Conservation (phyloP, 2,113 vertebrate species). For the Tachycineta bicolor region DNA sequence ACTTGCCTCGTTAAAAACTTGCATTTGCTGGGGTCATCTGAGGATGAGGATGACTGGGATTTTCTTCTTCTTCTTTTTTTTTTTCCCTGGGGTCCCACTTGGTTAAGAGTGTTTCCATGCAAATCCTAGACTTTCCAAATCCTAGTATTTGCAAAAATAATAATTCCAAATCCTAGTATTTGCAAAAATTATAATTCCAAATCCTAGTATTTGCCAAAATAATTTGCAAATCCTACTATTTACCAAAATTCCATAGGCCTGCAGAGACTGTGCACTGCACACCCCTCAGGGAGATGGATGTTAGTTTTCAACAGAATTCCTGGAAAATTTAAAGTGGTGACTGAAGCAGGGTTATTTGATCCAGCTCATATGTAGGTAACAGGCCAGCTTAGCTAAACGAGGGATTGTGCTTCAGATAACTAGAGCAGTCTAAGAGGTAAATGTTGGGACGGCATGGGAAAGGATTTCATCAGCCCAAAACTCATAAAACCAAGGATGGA, state of each 20-base stretch:
- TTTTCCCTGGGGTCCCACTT: neutral
- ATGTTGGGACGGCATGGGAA: neutral
- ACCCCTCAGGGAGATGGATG: neutral
- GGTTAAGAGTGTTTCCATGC: neutral
- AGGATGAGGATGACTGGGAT: neutral
- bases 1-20: neutral
- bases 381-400: neutral
- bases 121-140: neutral
- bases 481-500: constrained; percentile 8
- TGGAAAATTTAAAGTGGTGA: constrained; percentile 28
- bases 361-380: neutral
- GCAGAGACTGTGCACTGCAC: neutral
- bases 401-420: constrained; percentile 1
- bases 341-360: neutral
- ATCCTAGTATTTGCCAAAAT: too few relatives aligned
- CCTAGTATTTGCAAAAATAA: neutral
- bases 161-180: too few relatives aligned
- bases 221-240: neutral
- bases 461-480: constrained; percentile 16
- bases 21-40: neutral
- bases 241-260: neutral
- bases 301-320: neutral
- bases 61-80: neutral
- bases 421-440: neutral
- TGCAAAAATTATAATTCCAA: neutral